phyloP scores from a whole-genome alignment of 2,888 invertebrate genomes.

The Lasioglossum pauxillum region DNA sequence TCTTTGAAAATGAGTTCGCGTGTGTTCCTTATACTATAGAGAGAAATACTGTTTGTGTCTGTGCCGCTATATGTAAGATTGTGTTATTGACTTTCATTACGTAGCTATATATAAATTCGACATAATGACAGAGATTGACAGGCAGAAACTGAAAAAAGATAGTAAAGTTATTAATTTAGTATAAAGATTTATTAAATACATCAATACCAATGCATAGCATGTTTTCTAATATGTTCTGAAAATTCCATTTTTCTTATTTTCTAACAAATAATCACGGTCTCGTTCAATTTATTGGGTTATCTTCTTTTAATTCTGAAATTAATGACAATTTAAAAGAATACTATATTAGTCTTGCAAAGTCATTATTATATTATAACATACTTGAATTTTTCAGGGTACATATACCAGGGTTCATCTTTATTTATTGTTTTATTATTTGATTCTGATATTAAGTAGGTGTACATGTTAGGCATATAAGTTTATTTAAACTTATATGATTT shows the following conservation, averaged over 20 bases:
- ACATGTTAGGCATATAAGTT: constrained; percentile 16
- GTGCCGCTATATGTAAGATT: constrained; percentile 76
- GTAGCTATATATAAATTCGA: constrained; percentile 62
- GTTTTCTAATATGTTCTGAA: constrained; percentile 55
- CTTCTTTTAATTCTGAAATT: constrained; percentile 25
- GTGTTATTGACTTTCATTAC: constrained; percentile 68
- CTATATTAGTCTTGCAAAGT: constrained; percentile 15
- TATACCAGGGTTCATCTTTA: constrained; percentile 44
- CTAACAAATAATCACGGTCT: constrained; percentile 53
- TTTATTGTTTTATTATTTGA: constrained; percentile 28
- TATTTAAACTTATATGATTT: constrained; percentile 32
- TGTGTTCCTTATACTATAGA: constrained; percentile 75
- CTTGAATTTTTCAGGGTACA: constrained; percentile 30
- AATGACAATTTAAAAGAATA: constrained; percentile 8
- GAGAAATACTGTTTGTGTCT: constrained; percentile 77
- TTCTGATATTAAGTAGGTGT: constrained; percentile 18
- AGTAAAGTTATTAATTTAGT: constrained; percentile 67
- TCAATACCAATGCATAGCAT: constrained; percentile 42
- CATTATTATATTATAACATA: constrained; percentile 16
- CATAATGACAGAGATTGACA: constrained; percentile 69
- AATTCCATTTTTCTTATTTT: constrained; percentile 63
- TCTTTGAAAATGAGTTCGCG: constrained; percentile 69
- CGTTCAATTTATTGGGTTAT: constrained; percentile 20
- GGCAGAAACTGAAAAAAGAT: constrained; percentile 68
- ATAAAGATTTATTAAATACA: constrained; percentile 62